These are phyloP conservation scores for Crocallis elinguaria DNA, from an alignment of 2,888 invertebrate species.

Conservation along the genomic window DNA sequence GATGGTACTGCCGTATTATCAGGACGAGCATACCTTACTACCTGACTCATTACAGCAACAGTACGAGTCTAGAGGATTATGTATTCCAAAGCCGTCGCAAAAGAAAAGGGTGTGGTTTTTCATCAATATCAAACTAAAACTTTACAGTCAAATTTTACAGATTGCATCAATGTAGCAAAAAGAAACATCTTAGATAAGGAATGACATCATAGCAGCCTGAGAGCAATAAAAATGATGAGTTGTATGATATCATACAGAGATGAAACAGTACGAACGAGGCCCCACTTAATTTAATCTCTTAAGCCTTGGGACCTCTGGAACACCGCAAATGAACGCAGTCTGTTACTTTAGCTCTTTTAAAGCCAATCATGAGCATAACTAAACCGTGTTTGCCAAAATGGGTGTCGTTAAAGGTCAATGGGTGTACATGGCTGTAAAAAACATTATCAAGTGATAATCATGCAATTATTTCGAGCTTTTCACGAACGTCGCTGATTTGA, in stretches of 20 bases:
- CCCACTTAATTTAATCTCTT: conserved; percentile 42
- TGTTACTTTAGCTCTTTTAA: conserved; percentile 17
- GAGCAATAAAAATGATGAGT: conserved; percentile 50
- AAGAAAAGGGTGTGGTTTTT: conserved; percentile 51
- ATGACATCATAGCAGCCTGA: conserved; percentile 54
- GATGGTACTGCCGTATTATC: conserved; percentile 47
- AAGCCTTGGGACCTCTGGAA: conserved; percentile 36
- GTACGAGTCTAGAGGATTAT: conserved; percentile 37
- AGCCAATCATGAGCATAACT: background rate
- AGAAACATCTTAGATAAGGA: conserved; percentile 39
- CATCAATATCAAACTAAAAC: conserved; percentile 3
- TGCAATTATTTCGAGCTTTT: too few relatives aligned
- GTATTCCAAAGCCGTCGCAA: conserved; percentile 31
- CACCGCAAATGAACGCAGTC: conserved; percentile 26
- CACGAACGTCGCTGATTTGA: conserved; percentile 10
- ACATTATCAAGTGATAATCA: too few relatives aligned
- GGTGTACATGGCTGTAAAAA: background rate
- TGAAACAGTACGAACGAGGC: conserved; percentile 40
- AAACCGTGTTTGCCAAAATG: background rate
- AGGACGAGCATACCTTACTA: conserved; percentile 49
- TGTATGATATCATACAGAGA: conserved; percentile 52
- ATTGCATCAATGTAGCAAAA: conserved; percentile 29
- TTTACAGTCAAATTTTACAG: background rate
- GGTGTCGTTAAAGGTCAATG: background rate
- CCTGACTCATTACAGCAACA: conserved; percentile 47